Evolutionary conservation across 1,140 invertebrate genomes (phyloP).

Genomic region (Pseudomyrmex concolor): DNA sequence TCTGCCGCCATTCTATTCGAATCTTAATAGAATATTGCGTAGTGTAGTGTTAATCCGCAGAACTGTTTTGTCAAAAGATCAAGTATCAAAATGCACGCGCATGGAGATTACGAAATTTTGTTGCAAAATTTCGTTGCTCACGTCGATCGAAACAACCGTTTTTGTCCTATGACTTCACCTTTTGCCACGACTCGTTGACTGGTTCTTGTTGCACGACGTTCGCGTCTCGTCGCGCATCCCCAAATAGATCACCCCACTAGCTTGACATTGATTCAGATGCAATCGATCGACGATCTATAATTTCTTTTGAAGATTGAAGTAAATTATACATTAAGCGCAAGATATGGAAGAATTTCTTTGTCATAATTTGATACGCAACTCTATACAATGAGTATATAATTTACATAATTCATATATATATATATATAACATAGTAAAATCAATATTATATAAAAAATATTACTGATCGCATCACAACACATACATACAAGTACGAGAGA

Average conservation of each 20-base stretch:
- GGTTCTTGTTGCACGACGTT: slow-evolving; percentile 77
- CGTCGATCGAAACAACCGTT: not conserved
- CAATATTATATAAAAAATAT: not conserved
- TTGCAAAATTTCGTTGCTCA: not conserved
- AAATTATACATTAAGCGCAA: not conserved
- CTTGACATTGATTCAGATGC: slow-evolving; percentile 70
- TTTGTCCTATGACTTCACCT: slow-evolving; percentile 51
- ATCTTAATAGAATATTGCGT: not conserved
- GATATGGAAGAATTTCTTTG: not conserved
- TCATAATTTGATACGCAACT: not conserved
- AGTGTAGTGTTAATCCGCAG: not conserved
- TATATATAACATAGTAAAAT: not conserved
- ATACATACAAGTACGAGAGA: not conserved
- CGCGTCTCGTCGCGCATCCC: slow-evolving; percentile 74
- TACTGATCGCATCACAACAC: not conserved
- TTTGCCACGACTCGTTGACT: slow-evolving; percentile 73
- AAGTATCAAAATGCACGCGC: not conserved
- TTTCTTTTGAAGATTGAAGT: not conserved
- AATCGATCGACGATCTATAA: slow-evolving; percentile 4
- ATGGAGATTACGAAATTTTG: not conserved
- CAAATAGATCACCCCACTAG: slow-evolving; percentile 84
- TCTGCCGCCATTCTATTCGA: slow-evolving; percentile 85
- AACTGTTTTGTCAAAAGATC: not conserved
- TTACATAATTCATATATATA: not conserved
- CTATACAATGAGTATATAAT: too few species aligned